Evolutionary conservation across 2,797 vertebrate genomes (phyloP).

Genomic region (Enteromius argenteus): DNA sequence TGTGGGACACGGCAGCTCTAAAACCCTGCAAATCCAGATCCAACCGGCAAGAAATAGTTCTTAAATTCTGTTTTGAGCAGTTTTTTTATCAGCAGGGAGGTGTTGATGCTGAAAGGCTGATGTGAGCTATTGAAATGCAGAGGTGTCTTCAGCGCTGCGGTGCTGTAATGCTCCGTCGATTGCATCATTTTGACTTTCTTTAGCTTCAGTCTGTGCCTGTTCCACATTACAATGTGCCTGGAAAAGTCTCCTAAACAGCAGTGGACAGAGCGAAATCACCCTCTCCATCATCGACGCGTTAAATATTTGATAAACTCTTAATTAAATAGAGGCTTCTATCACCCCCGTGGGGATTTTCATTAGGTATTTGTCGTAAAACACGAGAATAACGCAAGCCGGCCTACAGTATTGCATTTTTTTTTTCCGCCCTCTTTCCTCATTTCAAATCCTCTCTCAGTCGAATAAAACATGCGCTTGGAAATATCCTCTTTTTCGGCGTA

Average conservation of each 20-base stretch:
- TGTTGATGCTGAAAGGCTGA: not conserved
- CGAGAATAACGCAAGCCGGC: slow-evolving; percentile 74
- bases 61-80: not conserved
- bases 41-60: not conserved
- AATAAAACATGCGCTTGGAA: slow-evolving; percentile 75
- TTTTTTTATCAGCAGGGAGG: not conserved
- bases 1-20: not conserved
- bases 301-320: slow-evolving; percentile 84
- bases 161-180: not conserved
- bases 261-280: slow-evolving; percentile 71
- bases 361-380: slow-evolving; percentile 83
- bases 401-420: slow-evolving; percentile 73
- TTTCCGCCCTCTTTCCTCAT: slow-evolving; percentile 63
- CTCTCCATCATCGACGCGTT: slow-evolving; percentile 72
- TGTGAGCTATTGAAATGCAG: slow-evolving; percentile 17
- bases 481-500: slow-evolving; percentile 73
- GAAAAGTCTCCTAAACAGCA: slow-evolving; percentile 72
- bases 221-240: slow-evolving; percentile 73
- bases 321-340: slow-evolving; percentile 83
- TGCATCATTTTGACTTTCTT: not conserved
- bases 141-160: not conserved
- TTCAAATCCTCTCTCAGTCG: slow-evolving; percentile 76
- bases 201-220: slow-evolving; percentile 7
- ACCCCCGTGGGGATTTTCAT: slow-evolving; percentile 80
- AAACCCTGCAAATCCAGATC: not conserved